Base-by-base conservation (phyloP, 2,113 vertebrate species). In the Phyllostomus discolor region DNA sequence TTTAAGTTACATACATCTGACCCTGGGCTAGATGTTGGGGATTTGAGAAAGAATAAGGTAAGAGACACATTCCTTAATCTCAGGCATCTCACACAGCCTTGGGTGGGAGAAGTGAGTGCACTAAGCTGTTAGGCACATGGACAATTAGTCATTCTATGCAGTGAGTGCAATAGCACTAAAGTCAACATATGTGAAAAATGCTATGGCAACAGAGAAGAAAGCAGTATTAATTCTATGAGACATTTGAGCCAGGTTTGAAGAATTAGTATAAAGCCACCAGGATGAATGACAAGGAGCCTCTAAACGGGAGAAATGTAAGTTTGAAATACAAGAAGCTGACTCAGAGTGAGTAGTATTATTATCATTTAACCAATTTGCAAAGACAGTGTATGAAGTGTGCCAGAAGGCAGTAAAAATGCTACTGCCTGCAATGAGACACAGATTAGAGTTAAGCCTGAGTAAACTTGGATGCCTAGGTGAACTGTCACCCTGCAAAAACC, bases 401-500 rank as follows among this genome's bases (percentile, higher is more conserved):
- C 20, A 14, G 5, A 24, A 14, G 14, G 62, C 41, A 43, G 22
- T 35, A 28, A 76, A 84, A 35, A 72, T 2, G 26, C 64, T 11
- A 5, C 76, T 43, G 20, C n/a, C 48, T 67, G 19, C 16, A 7
- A 2, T 12, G 28, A 95, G 67, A 38, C 54, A 2, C 19, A 66
- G 8, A 17, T 31, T n/a, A 17, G 54, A 76, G 46, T 85, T 12
- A 41, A 67, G 50, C 66, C 15, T 24, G 26, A 75, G 26, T 46
- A 46, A 80, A 83, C 35, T 16, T 54, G 46, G 15, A 69, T 84
- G 64, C 59, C 87, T 43, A 7, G 15, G 10, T 64, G 84, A 79
- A 52, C 69, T 67, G n/a, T 80, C 83, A 81, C 73, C 73, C 67
- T 86, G 59, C 86, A 81, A 83, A 93, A 95, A 52, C 54, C 54